A percentile compares a stretch with the other conserved stretches of the same genome.
These are phyloP conservation scores for Loripinus fragilis DNA, from an alignment of 2,888 invertebrate species.

Conservation along the genomic window DNA sequence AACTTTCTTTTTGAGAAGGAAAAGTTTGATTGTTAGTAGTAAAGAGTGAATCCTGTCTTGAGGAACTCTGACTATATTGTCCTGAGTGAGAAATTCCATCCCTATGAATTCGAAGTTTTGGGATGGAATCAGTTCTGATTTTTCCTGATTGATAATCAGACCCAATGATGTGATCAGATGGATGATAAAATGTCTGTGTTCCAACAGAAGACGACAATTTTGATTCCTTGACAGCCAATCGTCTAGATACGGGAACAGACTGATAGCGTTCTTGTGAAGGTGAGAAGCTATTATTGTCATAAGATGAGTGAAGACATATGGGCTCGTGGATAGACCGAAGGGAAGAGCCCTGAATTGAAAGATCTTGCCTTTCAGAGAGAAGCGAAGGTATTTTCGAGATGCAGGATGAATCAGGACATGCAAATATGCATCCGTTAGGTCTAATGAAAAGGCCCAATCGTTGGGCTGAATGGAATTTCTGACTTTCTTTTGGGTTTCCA, in stretches of 20 bases:
- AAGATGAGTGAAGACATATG: no score
- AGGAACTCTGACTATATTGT: neutral
- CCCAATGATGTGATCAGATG: neutral
- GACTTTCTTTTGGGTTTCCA: no score
- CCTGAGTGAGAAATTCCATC: neutral
- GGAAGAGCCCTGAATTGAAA: no score
- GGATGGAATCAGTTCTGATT: conserved; percentile 32
- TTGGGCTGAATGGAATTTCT: no score
- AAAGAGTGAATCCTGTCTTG: neutral
- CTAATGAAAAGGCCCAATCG: no score
- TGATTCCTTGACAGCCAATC: neutral
- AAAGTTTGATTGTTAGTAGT: neutral
- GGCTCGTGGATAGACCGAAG: no score
- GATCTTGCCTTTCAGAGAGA: no score
- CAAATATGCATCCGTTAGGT: no score
- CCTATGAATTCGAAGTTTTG: conserved; percentile 31
- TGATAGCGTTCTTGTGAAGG: neutral
- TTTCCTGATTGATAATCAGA: conserved; percentile 17
- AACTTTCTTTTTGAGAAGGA: neutral
- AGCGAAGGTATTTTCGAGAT: no score
- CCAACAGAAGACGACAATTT: neutral
- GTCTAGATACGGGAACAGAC: neutral
- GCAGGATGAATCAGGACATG: no score
- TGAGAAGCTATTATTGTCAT: neutral
- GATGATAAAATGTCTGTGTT: neutral